Evolutionary conservation across 2,113 vertebrate genomes (phyloP), one percentile per base, ranked within the genome.

Genomic region (Apodemus sylvaticus): DNA sequence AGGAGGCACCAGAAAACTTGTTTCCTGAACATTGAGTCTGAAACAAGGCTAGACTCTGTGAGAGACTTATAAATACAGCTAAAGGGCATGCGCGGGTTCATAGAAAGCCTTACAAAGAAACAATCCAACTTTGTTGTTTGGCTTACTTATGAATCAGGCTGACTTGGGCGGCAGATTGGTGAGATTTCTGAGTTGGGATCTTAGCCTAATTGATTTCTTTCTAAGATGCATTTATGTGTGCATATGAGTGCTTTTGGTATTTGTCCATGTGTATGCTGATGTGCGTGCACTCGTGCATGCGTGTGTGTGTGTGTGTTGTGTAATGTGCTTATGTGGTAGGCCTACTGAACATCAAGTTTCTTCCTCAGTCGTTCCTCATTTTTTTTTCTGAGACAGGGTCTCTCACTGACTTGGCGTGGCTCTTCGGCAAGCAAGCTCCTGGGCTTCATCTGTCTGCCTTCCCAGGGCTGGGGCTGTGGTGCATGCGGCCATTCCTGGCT

Each of bases 141-240:
- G 20, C 60, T 94, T 64, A 34, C 48, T 94, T 93, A 53, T 3
- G 29, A 86, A 68, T 91, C 66, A 22, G 36, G 20, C 60, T 93
- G 20, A 66, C 64, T 82, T 93, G 48, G n/a, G 53, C 73, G 91
- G 79, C 36, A 55, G 39, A 81, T 82, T 74, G 73, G 11, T 68
- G 42, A 86, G 81, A 71, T 76, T 96, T 77, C 39, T 51, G 42
- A 74, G 62, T 45, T n/a, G 4, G 26, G 22, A 74, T 91, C 31
- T 39, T 90, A 87, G 55, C 42, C 34, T 66, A 92, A 93, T 22
- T 68, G 68, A 64, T 85, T 96, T 94, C 51, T 76, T 90, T 64
- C 58, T 42, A 62, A 31, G 10, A 62, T 4, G 42, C 31, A n/a
- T 42, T 62, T 79, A 48, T 53, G 1, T 79, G 48, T 34, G 16